Base-by-base conservation (phyloP, 2,113 vertebrate species). In the Fregata magnificens region DNA sequence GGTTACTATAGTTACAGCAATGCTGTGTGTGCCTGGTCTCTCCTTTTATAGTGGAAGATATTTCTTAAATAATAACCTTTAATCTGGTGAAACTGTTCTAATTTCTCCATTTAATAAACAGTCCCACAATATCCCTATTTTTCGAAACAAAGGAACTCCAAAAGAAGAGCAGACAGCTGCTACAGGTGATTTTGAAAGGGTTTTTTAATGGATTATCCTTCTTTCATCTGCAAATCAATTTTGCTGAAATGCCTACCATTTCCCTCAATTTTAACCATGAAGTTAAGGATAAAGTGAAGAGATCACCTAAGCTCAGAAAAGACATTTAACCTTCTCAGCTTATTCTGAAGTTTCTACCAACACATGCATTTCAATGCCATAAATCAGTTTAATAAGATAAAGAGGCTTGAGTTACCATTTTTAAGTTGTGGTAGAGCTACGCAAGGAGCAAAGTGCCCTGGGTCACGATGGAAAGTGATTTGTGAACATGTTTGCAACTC, bases 1-100 rank as follows among this genome's bases (percentile, higher is more conserved):
- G 87, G 96, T 98, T 97, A 79, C 97, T 97, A 97, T 96, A 97
- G 97, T 50, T 94, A 97, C 95, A 87, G 93, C 74, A 88, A 92
- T 94, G 84, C 91, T 80, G 65, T 58, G 65, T 82, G 71, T 95
- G 94, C 74, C 91, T 92, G 62, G 47, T 90, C 95, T 52, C 73
- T 90, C 67, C 40, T 89, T 91, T 87, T 80, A 66, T 40, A 79
- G 92, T 38, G 87, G 92, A 90, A 97, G 90, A 86, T 86, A 95
- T 93, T 97, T 97, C 49, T 65, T 86, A 90, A 96, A 86, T 82
- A 94, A 88, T 88, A 91, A 94, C 36, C 71, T 93, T 93, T 86
- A 90, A 85, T 92, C 65, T 79, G 61, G 59, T 94, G 91, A 96
- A 92, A 94, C 79, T 85, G 79, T 72, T 95, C 72, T 84, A 56